Base-by-base conservation (phyloP, 2,113 vertebrate genomes). In the Aix galericulata region DNA sequence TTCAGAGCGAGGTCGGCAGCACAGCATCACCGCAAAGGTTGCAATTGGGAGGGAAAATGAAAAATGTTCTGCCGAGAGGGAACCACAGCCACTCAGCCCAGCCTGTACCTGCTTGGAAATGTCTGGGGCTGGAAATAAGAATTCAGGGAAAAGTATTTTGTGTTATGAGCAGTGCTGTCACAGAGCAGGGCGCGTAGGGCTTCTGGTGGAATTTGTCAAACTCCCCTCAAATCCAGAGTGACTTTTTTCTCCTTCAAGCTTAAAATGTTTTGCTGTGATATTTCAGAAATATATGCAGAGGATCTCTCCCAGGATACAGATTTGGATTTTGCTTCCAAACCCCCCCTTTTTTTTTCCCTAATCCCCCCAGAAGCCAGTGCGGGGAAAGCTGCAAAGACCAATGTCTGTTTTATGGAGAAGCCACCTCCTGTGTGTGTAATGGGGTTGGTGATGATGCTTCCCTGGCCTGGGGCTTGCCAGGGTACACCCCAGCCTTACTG, bases 371-470 rank as follows among this genome's bases (percentile, higher is more conserved):
- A 50, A 64, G 8, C 16, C 23, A 34, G 22, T 44, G 53, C 18
- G n/a, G 29, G 42, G 50, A 8, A 55, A n/a, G 9, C 6, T 22
- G 46, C 29, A 25, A 32, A 17, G n/a, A 60, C 11, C 17, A 11
- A 22, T 4, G 0, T 4, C 8, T 3, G 31, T 52, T 23, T 60
- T 17, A 31, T 25, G 81, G 38, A 42, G 62, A 36, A 68, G 4
- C 8, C 2, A 1, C 25, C 31, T 55, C 13, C 22, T 36, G 50
- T 11, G 17, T 21, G 46, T 34, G 63, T 18, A 46, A 5, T 0
- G 0, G 32, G 1, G 6, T 1, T 7, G 48, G 16, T 6, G 56
- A 55, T 40, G 6, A 5, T 13, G 44, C 0, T 7, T 8, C 42
- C 64, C 18, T 36, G 42, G 84, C 44, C 60, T 25, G 0, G 6